Percentiles rank a stretch among this genome's conserved stretches.
phyloP scores from a whole-genome alignment of 2,888 invertebrate genomes.

The Malthinus flaveolus region DNA sequence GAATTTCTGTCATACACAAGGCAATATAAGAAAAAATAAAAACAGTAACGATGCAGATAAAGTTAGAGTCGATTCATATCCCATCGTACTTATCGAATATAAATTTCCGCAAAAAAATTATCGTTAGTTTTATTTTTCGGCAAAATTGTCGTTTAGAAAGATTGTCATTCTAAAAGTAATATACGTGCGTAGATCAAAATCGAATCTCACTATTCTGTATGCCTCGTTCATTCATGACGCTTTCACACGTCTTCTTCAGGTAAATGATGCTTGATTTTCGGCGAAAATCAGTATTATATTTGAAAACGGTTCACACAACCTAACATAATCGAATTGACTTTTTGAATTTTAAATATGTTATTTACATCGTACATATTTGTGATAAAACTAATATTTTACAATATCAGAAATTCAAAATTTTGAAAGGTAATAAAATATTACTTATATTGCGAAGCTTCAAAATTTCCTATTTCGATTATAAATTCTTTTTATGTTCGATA shows the following conservation, averaged over 20 bases:
- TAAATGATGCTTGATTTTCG: constrained; percentile 13
- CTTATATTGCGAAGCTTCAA: too few species aligned
- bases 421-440: too few species aligned
- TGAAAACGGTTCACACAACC: background rate
- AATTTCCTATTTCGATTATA: too few species aligned
- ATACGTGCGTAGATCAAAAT: constrained; percentile 13
- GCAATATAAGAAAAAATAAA: constrained; percentile 6
- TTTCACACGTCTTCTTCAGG: constrained; percentile 13
- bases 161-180: constrained; percentile 18
- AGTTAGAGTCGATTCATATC: background rate
- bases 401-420: too few species aligned
- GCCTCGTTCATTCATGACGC: constrained; percentile 17
- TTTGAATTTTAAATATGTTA: too few species aligned
- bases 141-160: constrained; percentile 10
- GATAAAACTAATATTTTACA: too few species aligned
- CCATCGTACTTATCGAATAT: background rate
- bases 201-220: constrained; percentile 5
- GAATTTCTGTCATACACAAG: constrained; percentile 14
- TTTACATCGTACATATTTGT: too few species aligned
- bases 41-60: constrained; percentile 2
- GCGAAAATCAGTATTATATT: background rate
- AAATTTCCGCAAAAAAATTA: background rate
- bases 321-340: too few species aligned
- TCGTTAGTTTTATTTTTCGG: background rate
- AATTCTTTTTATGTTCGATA: too few species aligned